These are phyloP conservation scores for Xiphias gladius DNA, from an alignment of 2,113 vertebrate species.

Conservation along the genomic window DNA sequence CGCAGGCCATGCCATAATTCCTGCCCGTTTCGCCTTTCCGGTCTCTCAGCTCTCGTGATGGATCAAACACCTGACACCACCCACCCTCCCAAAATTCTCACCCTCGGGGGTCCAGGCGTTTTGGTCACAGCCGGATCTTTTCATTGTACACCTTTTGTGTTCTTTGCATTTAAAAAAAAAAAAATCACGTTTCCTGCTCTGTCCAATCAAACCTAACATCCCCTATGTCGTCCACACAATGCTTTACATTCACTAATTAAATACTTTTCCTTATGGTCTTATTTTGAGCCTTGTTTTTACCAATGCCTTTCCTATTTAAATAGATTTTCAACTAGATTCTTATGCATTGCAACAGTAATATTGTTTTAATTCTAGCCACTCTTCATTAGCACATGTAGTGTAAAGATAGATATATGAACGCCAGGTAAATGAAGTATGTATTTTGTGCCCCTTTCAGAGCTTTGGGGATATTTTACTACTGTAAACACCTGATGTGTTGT, in stretches of 20 bases:
- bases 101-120: constrained; percentile 42
- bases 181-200: constrained; percentile 34
- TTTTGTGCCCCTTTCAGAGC: neutral
- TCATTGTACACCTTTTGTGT: constrained; percentile 56
- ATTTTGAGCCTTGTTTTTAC: neutral
- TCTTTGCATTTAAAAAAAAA: constrained; percentile 26
- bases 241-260: constrained; percentile 13
- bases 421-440: neutral
- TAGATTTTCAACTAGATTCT: neutral
- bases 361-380: neutral
- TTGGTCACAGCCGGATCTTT: constrained; percentile 45
- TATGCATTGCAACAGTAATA: neutral
- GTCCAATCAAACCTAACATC: constrained; percentile 8
- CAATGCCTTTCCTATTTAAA: neutral
- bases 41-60: constrained; percentile 53
- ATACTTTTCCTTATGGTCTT: constrained; percentile 20
- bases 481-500: neutral
- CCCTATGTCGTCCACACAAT: neutral
- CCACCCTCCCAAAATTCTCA: neutral
- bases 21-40: constrained; percentile 53
- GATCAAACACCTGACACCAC: constrained; percentile 72
- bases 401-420: neutral
- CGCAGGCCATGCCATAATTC: constrained; percentile 72
- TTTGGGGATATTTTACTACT: constrained; percentile 1
- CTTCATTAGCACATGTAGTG: neutral